Conservation (phyloP, 2,797 vertebrate species). For the Gobio occitaniae region DNA sequence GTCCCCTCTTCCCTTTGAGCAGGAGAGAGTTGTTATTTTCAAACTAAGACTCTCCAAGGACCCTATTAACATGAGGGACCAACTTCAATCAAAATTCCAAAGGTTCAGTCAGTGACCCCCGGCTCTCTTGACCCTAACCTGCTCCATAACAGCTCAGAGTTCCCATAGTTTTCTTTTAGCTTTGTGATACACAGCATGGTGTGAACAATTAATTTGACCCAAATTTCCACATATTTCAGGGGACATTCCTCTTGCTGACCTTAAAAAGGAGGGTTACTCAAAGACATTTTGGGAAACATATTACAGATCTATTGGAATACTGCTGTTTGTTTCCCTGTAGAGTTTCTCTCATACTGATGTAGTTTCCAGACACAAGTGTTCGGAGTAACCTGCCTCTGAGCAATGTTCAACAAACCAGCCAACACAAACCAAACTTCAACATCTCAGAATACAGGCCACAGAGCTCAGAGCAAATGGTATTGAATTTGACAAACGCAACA, state of each 20-base stretch:
- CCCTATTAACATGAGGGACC: conserved; percentile 55
- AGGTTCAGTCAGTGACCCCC: conserved; percentile 26
- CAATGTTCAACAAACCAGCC: conserved; percentile 40
- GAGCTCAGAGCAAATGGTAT: conserved; percentile 17
- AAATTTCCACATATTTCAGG: conserved; percentile 13
- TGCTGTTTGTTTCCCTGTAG: conserved; percentile 25
- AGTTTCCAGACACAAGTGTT: conserved; percentile 59
- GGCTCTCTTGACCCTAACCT: conserved; percentile 26
- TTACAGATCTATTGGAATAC: conserved; percentile 29
- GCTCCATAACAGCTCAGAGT: conserved; percentile 47
- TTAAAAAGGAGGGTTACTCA: conserved; percentile 45
- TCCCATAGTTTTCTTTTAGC: conserved; percentile 40
- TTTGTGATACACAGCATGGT: conserved; percentile 17
- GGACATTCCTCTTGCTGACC: conserved; percentile 40
- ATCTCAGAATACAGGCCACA: conserved; percentile 46
- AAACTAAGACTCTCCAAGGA: conserved; percentile 56
- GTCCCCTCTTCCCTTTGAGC: conserved; percentile 49
- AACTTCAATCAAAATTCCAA: conserved; percentile 53
- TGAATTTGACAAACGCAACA: conserved; percentile 9
- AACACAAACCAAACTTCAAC: conserved; percentile 53
- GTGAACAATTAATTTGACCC: neutral
- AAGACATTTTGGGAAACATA: conserved; percentile 43
- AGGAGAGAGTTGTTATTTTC: conserved; percentile 43
- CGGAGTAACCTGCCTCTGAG: conserved; percentile 42
- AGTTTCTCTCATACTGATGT: conserved; percentile 53